Evolutionary conservation across 2,888 invertebrate genomes (phyloP), one percentile per base, ranked within the genome.

Genomic region (Acrocyrtus sp.): DNA sequence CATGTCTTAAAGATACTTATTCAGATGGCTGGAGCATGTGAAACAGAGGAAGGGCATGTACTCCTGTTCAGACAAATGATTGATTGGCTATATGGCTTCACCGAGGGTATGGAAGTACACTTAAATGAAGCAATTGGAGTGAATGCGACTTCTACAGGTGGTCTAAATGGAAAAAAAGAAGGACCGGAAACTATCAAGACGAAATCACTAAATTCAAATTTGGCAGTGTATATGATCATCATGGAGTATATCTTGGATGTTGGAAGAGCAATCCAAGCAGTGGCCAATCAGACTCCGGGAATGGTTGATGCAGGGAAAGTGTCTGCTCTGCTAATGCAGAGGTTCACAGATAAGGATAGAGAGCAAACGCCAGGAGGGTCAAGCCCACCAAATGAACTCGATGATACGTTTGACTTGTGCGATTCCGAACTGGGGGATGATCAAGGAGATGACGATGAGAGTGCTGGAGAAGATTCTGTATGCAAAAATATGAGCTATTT

Each of bases 341-440:
- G 67, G 41, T 54, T 75, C 19, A 29, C 58, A 1, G 68, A 68
- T 17, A 72, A 66, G 26, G 75, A 78, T 26, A 45, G 80, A 21
- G 81, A 80, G 58, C 72, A 74, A 22, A 80, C 80, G 19, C 80
- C 80, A 2, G 79, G 79, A 5, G 76, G 73, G 34, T 58, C 75
- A 4, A 78, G 75, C 50, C 80, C 79, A 15, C 79, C 80, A 4
- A 80, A 79, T 60, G 81, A 81, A 68, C 51, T 75, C 10, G 81
- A 81, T 39, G 81, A 81, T 50, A 74, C 65, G 43, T 83, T 78
- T 79, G 81, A 81, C 60, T 50, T 80, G 12, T 81, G 91, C 66
- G 95, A 95, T 78, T 89, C 92, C 22, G 94, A 95, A 81, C 92
- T 94, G 87, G 90, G 91, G 12, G 96, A 96, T 74, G 96, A 96